These are phyloP conservation scores for Halisarca cf. caerulea DNA, from an alignment of 37 sponge, comb jelly and placozoan genomes.

Conservation along the genomic window DNA sequence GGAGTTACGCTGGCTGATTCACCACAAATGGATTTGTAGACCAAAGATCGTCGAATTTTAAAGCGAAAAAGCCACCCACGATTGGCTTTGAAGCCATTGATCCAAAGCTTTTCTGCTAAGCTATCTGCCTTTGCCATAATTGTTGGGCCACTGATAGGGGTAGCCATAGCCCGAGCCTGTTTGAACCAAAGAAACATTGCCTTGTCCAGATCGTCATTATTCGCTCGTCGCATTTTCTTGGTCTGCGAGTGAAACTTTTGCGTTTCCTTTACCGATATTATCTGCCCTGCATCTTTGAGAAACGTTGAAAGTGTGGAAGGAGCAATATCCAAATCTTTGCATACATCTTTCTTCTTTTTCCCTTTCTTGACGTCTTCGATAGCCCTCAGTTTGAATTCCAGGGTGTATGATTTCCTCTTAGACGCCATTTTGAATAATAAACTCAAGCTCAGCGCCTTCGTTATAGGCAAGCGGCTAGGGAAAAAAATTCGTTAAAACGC, in stretches of 20 bases:
- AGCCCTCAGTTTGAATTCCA: not conserved
- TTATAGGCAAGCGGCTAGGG: too few species aligned
- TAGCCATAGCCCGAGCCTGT: too few species aligned
- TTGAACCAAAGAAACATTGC: too few species aligned
- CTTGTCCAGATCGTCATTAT: not conserved
- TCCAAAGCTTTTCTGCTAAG: not conserved
- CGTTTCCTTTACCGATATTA: not conserved
- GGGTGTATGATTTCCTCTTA: not conserved
- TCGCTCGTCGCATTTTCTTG: not conserved
- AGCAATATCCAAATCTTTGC: not conserved
- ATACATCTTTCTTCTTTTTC: not conserved
- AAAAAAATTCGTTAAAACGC: too few species aligned
- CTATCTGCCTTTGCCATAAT: too few species aligned
- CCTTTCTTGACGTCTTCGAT: not conserved
- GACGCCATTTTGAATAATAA: not conserved
- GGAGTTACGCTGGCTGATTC: too few species aligned
- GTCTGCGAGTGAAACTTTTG: not conserved
- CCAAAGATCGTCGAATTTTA: too few species aligned
- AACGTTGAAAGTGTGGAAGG: not conserved
- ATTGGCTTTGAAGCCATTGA: not conserved
- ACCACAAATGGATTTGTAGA: too few species aligned
- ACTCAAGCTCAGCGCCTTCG: not conserved
- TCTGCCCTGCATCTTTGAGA: not conserved
- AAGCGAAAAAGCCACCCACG: too few species aligned
- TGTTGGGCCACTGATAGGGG: too few species aligned